These are phyloP conservation scores for Perognathus longimembris DNA, from an alignment of 2,113 vertebrate species.

Conservation along the genomic window DNA sequence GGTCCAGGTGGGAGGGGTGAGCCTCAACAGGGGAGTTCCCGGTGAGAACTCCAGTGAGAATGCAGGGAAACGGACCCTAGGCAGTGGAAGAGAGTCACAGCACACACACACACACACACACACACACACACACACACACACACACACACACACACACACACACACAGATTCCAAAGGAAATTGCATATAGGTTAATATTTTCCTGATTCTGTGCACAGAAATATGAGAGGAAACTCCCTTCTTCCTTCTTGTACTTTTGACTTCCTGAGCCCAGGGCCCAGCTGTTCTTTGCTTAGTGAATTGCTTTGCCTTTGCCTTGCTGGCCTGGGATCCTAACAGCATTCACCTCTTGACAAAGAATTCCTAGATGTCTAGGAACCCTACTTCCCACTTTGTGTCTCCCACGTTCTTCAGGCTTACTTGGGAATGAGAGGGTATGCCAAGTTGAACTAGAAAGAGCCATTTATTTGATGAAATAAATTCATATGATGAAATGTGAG, in stretches of 20 bases:
- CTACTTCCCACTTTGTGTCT: background rate
- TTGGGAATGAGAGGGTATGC: background rate
- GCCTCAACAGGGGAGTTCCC: no score
- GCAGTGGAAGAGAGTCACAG: background rate
- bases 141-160: no score
- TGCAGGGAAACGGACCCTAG: background rate
- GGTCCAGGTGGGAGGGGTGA: background rate
- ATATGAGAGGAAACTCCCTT: background rate
- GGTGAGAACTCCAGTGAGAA: background rate
- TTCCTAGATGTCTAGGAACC: constrained; percentile 13
- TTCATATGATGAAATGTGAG: background rate
- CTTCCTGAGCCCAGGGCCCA: background rate
- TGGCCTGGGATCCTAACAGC: background rate
- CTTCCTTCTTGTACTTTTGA: background rate
- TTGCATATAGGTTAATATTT: background rate
- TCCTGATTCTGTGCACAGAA: background rate
- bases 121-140: no score
- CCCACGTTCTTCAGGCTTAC: background rate
- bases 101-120: background rate
- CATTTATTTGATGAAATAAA: background rate
- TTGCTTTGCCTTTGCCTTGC: constrained; percentile 10
- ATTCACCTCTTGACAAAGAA: constrained; percentile 28
- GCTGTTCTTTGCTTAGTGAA: background rate
- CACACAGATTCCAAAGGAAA: background rate
- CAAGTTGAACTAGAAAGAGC: constrained; percentile 26